Evolutionary conservation across 2,797 vertebrate genomes (phyloP), one percentile per base, ranked within the genome.

Genomic region (Propithecus deckenii): DNA sequence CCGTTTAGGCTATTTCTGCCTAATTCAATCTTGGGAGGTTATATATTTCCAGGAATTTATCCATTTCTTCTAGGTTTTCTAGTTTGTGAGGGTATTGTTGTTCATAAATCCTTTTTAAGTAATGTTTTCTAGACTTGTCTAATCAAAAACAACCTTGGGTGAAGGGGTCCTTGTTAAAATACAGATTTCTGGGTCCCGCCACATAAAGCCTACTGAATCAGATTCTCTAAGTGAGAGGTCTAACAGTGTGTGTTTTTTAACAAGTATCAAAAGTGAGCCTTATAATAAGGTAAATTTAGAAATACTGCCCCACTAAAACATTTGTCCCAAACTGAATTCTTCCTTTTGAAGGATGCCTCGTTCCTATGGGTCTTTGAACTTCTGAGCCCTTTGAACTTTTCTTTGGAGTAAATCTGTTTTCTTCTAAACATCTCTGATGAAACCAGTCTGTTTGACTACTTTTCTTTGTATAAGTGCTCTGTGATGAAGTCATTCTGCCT

Each of bases 401-500:
- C 91, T 85, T 76, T 80, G 43, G 75, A 75, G n/a, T 89, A 90
- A 84, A 90, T 89, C 86, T 94, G 65, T 94, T 92, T 96, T 97
- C 94, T 92, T 88, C 81, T 81, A 48, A 88, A 81, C 30, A 84
- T n/a, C 32, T 65, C 92, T 72, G 46, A 81, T 72, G 55, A 96
- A 96, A n/a, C 14, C 35, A 87, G 57, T 61, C 74, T 84, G 78
- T 92, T 41, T 81, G 79, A 88, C 67, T 75, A n/a, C 69, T 69
- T 86, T 71, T 81, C 89, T 94, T 96, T 95, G 69, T 18, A 43
- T 50, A 79, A 59, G 61, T 14, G 1, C 32, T 94, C 75, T 86
- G 41, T 30, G 35, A 91, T 55, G 35, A 81, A 78, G 35, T 94
- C 95, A 74, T 86, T 91, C 83, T 48, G 43, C 89, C 94, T 83